Evolutionary conservation across 2,113 vertebrate species (phyloP), one percentile per base, ranked within the genome.

Genomic region (Oreotragus oreotragus): DNA sequence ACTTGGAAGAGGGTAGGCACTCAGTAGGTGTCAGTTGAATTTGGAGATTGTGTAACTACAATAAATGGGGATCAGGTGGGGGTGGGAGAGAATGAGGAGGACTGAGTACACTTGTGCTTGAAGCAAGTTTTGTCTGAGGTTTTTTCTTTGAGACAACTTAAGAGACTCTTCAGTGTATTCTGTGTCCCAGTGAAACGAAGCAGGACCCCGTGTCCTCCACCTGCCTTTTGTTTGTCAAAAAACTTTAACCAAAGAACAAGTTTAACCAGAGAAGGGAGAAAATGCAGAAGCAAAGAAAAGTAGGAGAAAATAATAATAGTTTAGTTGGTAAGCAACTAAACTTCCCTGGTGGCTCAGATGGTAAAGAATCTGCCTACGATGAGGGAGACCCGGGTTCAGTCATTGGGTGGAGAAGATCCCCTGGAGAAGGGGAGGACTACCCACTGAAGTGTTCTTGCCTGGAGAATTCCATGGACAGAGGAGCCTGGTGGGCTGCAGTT

Each of bases 321-420:
- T 47, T 30, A 79, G 43, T 47, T 27, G 19, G 21, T 76, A 76
- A 76, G 12, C 70, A 13, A 43, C n/a, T n/a, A 36, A 21, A 21
- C 70, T 43, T 76, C 70, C 36, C 36, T 25, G 36, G 23, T 27
- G 70, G 70, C 36, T 43, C 70, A 25, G n/a, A 43, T 76, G 70
- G 70, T 43, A 76, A 76, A 25, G 36, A 76, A 76, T 43, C 70
- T 43, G 0, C 70, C 70, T 76, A 25, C 70, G 25, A 0, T 43
- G 70, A 25, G 3, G 36, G 36, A 43, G 23, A 43, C 36, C 36
- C 0, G 3, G 12, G 70, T 76, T 76, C 23, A 43, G 0, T 43
- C 70, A 25, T 2, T 27, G 70, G 21, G 36, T 76, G 7, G 36
- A 43, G 70, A 76, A 27, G 70, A 76, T 43, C 36, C 6, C 70